phyloP scores from a whole-genome alignment of 2,888 invertebrate genomes.

The Agrochola litura region DNA sequence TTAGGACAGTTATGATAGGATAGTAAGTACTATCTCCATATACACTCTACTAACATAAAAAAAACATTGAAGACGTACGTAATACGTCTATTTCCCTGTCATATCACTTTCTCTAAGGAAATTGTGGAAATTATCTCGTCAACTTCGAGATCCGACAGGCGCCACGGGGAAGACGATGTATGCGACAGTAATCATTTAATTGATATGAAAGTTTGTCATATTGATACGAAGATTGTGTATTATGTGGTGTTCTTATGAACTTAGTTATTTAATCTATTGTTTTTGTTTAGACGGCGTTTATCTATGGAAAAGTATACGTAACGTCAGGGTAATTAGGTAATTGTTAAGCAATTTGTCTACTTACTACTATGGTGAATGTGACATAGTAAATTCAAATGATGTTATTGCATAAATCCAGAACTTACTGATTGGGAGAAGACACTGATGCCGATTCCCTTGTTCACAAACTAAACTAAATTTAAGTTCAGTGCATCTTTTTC shows the following conservation, averaged over 20 bases:
- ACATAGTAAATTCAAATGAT: too few species aligned
- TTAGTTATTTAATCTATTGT: slow-evolving; percentile 35
- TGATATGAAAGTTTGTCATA: slow-evolving; percentile 59
- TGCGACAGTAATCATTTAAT: slow-evolving; percentile 58
- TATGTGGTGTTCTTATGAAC: background rate
- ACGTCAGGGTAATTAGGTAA: background rate
- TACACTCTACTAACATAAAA: background rate
- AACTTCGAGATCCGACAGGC: slow-evolving; percentile 55
- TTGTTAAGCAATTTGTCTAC: background rate
- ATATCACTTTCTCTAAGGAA: slow-evolving; percentile 72
- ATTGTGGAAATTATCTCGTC: slow-evolving; percentile 71
- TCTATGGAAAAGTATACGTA: slow-evolving; percentile 1
- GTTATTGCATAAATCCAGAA: too few species aligned
- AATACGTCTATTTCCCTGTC: slow-evolving; percentile 62
- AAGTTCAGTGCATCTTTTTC: too few species aligned
- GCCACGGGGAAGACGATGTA: slow-evolving; percentile 31
- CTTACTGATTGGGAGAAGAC: too few species aligned
- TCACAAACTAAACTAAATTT: too few species aligned
- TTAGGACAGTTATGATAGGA: too few species aligned
- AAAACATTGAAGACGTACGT: slow-evolving; percentile 34
- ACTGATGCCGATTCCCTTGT: too few species aligned
- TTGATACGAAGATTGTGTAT: slow-evolving; percentile 57
- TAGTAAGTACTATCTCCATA: background rate
- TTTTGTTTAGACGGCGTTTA: slow-evolving; percentile 6
- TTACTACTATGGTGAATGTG: background rate